These are phyloP conservation scores for Hetaerina americana DNA, from an alignment of 1,140 invertebrate species.

Conservation along the genomic window DNA sequence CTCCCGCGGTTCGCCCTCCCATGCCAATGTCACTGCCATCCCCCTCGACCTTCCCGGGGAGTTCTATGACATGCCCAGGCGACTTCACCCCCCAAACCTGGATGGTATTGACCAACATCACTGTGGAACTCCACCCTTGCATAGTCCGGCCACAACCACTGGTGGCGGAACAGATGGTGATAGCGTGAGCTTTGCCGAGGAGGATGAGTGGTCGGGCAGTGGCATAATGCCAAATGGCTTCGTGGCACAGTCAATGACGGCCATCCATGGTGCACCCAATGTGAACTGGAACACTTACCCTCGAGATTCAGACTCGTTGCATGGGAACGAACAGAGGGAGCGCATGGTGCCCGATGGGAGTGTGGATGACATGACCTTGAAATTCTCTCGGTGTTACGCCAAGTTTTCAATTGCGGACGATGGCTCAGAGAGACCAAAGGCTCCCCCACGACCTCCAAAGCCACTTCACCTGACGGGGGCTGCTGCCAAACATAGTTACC, in stretches of 20 bases:
- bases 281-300: conserved; percentile 45
- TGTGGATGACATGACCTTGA: conserved; percentile 36
- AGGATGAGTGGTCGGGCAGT: conserved; percentile 32
- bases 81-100: conserved; percentile 21
- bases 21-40: neutral
- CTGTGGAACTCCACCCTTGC: conserved; percentile 27
- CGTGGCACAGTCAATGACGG: neutral
- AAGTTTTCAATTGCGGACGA: conserved; percentile 29
- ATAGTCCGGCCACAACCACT: conserved; percentile 31
- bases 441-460: conserved; percentile 64
- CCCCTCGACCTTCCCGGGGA: conserved; percentile 14
- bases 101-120: conserved; percentile 13
- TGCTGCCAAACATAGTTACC: conserved; percentile 23
- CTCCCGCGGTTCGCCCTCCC: neutral
- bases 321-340: conserved; percentile 14
- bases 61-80: conserved; percentile 40
- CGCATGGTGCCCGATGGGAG: conserved; percentile 3
- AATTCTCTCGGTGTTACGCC: conserved; percentile 40
- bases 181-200: conserved; percentile 40
- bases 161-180: conserved; percentile 31
- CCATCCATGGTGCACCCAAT: conserved; percentile 19
- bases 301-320: conserved; percentile 16
- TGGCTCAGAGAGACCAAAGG: conserved; percentile 25
- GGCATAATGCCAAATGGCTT: neutral
- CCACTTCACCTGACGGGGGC: conserved; percentile 40